These are phyloP conservation scores for Acomys russatus DNA, from an alignment of 2,797 vertebrate species.

Conservation along the genomic window DNA sequence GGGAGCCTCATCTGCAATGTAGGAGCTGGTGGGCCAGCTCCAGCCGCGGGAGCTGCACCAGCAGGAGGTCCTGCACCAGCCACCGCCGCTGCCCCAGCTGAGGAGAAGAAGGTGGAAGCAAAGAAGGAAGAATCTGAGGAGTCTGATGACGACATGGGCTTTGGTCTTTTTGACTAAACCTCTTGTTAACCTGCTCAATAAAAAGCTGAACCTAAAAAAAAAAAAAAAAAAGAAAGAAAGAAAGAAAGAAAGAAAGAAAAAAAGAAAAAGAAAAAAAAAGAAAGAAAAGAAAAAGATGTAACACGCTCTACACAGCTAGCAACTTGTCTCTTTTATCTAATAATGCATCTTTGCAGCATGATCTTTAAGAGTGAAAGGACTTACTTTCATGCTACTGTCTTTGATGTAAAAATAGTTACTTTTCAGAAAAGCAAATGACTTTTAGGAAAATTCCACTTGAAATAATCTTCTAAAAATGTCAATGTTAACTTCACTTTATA, in stretches of 20 bases:
- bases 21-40: too few relatives aligned
- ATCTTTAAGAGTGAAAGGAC: conserved; percentile 65
- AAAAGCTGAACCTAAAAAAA: too few relatives aligned
- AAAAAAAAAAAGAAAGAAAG: too few relatives aligned
- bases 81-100: too few relatives aligned
- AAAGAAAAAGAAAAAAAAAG: not conserved
- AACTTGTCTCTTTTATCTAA: conserved; percentile 70
- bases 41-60: too few relatives aligned
- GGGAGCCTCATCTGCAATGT: too few relatives aligned
- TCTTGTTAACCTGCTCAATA: too few relatives aligned
- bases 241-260: too few relatives aligned
- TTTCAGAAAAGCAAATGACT: conserved; percentile 79
- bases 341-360: conserved; percentile 54
- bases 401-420: conserved; percentile 82
- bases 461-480: conserved; percentile 74
- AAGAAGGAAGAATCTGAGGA: too few relatives aligned
- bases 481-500: conserved; percentile 66
- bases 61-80: too few relatives aligned
- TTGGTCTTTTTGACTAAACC: too few relatives aligned
- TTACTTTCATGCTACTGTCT: conserved; percentile 70
- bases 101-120: not conserved
- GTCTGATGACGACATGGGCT: too few relatives aligned
- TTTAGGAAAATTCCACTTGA: conserved; percentile 75
- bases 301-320: not conserved
- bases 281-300: not conserved